phyloP scores from a whole-genome alignment of 1,140 invertebrate genomes.

The Trinorchestia longiramus region DNA sequence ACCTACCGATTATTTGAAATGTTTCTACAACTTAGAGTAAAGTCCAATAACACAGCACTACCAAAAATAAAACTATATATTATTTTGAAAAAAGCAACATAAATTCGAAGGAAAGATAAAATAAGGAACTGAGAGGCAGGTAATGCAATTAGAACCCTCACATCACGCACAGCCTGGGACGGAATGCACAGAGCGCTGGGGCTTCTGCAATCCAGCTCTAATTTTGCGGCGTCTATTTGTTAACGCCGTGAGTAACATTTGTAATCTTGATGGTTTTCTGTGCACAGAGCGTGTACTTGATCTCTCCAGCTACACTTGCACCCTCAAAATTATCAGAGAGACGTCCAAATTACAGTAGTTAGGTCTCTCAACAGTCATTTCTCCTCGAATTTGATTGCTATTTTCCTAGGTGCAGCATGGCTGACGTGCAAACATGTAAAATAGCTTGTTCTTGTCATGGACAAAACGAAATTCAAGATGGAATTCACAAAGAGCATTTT shows the following conservation, averaged over 20 bases:
- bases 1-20: too few species aligned
- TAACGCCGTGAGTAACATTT: constrained; percentile 25
- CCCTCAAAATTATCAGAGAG: constrained; percentile 14
- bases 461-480: background rate
- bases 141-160: constrained; percentile 14
- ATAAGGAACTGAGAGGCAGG: background rate
- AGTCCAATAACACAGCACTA: background rate
- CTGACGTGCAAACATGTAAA: background rate
- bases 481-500: background rate
- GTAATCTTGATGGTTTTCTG: constrained; percentile 44
- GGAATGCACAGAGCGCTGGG: background rate
- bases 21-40: too few species aligned
- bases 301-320: background rate
- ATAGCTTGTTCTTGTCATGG: background rate
- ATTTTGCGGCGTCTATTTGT: constrained; percentile 29
- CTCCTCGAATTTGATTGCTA: background rate
- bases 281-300: constrained; percentile 17
- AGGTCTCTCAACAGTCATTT: background rate
- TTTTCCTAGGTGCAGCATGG: background rate
- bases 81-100: background rate
- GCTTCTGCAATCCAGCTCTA: constrained; percentile 28
- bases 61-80: background rate
- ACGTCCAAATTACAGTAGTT: background rate
- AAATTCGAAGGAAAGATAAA: background rate
- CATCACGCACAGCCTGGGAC: background rate